phyloP scores from a whole-genome alignment of 2,888 invertebrate genomes.

The Helleia helle region DNA sequence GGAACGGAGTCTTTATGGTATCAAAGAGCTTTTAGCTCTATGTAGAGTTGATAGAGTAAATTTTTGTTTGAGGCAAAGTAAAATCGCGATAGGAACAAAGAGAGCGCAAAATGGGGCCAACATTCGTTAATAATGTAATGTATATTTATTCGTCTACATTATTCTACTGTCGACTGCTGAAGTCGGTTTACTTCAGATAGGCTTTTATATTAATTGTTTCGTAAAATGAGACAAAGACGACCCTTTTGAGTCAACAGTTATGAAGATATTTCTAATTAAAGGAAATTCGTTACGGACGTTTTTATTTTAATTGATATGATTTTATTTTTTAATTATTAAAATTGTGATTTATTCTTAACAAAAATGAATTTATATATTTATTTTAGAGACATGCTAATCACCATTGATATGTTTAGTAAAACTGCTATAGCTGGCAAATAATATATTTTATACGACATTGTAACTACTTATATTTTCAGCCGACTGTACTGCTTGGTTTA shows the following conservation, averaged over 20 bases:
- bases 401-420: too few relatives aligned
- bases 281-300: not conserved
- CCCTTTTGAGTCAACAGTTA: too few relatives aligned
- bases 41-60: constrained; percentile 49
- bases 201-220: constrained; percentile 40
- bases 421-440: too few relatives aligned
- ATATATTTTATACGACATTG: too few relatives aligned
- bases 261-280: constrained; percentile 7
- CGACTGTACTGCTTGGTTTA: not conserved
- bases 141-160: constrained; percentile 70
- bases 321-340: too few relatives aligned
- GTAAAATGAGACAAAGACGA: constrained; percentile 17
- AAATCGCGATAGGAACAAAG: constrained; percentile 70
- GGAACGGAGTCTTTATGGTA: constrained; percentile 50
- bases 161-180: constrained; percentile 42
- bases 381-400: too few relatives aligned
- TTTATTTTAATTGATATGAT: too few relatives aligned
- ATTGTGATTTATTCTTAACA: too few relatives aligned
- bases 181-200: constrained; percentile 50
- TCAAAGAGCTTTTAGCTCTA: constrained; percentile 66
- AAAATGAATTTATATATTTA: too few relatives aligned
- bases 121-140: constrained; percentile 74
- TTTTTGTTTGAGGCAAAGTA: constrained; percentile 52
- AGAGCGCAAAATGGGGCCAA: constrained; percentile 71
- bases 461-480: too few relatives aligned